Evolutionary conservation across 2,797 vertebrate species (phyloP).

Genomic region (Molossus molossus): DNA sequence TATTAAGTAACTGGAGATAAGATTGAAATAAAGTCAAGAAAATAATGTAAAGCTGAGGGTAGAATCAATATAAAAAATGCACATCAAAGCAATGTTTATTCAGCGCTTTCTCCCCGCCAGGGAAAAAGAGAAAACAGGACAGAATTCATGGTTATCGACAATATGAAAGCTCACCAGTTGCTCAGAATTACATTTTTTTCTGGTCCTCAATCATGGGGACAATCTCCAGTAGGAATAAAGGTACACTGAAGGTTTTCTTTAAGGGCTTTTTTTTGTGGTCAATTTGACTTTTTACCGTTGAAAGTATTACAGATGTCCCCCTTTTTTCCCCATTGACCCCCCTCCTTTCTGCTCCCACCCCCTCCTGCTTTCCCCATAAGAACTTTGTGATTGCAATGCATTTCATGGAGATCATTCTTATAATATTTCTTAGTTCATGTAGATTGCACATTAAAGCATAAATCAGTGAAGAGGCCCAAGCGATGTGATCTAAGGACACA

Average conservation of each 20-base stretch:
- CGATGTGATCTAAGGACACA: background rate
- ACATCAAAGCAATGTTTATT: background rate
- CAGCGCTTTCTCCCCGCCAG: background rate
- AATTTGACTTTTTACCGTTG: too few species aligned
- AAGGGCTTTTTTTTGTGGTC: background rate
- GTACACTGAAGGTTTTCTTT: background rate
- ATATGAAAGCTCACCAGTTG: background rate
- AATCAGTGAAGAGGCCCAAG: background rate
- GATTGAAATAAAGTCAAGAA: background rate
- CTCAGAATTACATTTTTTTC: background rate
- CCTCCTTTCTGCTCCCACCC: too few species aligned
- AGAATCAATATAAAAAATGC: background rate
- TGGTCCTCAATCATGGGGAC: background rate
- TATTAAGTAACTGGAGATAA: background rate
- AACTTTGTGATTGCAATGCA: background rate
- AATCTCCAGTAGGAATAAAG: background rate
- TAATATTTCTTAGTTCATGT: background rate
- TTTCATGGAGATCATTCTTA: background rate
- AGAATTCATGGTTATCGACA: background rate
- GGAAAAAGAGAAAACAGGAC: background rate
- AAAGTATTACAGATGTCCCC: too few species aligned
- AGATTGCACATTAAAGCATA: background rate
- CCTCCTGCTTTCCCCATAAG: too few species aligned
- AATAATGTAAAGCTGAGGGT: slow-evolving; percentile 33
- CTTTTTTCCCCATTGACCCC: too few species aligned